These are phyloP conservation scores for Barbus barbus DNA, from an alignment of 2,113 vertebrate genomes.

Conservation along the genomic window DNA sequence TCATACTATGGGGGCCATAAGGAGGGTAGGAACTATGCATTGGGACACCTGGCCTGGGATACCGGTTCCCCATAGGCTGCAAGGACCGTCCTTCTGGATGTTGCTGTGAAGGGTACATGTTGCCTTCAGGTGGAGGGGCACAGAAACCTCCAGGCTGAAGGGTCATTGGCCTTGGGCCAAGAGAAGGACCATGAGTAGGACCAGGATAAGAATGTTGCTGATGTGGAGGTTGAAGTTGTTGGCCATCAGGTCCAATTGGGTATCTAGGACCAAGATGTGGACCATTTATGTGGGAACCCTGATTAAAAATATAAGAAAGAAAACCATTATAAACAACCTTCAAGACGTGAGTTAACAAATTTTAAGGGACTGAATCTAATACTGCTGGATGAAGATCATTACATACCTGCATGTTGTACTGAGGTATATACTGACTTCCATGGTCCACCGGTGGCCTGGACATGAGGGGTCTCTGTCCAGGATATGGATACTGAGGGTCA, in stretches of 20 bases:
- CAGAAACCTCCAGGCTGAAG: constrained; percentile 78
- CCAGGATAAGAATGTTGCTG: constrained; percentile 78
- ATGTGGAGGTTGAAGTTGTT: constrained; percentile 64
- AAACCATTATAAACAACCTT: not conserved
- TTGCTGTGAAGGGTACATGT: constrained; percentile 77
- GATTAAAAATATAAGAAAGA: not conserved
- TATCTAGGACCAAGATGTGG: constrained; percentile 78
- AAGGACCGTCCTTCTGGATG: constrained; percentile 66
- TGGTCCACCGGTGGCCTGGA: constrained; percentile 77
- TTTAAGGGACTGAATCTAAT: not conserved
- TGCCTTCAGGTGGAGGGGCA: constrained; percentile 77
- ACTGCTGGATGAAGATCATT: not conserved
- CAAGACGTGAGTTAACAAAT: not conserved
- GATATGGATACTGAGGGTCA: constrained; percentile 77
- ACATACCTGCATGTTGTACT: constrained; percentile 86
- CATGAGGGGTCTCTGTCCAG: constrained; percentile 76
- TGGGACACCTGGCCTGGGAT: constrained; percentile 74
- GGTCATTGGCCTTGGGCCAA: constrained; percentile 78
- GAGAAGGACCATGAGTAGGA: constrained; percentile 76
- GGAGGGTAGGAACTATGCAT: constrained; percentile 78
- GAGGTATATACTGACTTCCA: constrained; percentile 74
- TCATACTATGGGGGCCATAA: constrained; percentile 80
- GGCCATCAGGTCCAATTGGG: constrained; percentile 71
- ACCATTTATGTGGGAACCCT: constrained; percentile 76
- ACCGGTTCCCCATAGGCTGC: constrained; percentile 66